Evolutionary conservation across 1,140 invertebrate species (phyloP).

Genomic region (Brachionus plicatilis): DNA sequence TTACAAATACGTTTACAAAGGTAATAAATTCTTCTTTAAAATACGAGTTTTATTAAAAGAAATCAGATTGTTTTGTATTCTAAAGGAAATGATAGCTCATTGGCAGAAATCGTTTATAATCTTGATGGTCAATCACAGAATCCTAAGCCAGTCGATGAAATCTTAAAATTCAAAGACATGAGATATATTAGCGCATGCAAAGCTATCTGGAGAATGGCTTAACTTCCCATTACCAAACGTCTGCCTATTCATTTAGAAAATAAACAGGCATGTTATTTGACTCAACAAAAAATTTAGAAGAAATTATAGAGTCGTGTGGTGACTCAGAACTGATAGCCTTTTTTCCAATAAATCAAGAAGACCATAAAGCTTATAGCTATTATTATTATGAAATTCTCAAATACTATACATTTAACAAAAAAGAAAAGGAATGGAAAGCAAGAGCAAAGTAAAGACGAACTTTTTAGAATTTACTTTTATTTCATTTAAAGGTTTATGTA

Average conservation of each 20-base stretch:
- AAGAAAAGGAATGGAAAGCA: not conserved
- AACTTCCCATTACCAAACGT: slow-evolving; percentile 21
- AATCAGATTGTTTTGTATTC: no score
- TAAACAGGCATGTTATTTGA: slow-evolving; percentile 37
- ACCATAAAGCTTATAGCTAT: not conserved
- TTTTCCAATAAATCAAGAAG: not conserved
- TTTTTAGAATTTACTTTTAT: not conserved
- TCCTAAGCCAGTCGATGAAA: no score
- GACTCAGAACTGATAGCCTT: not conserved
- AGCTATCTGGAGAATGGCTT: not conserved
- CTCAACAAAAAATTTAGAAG: not conserved
- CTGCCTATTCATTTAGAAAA: slow-evolving; percentile 41
- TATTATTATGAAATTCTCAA: not conserved
- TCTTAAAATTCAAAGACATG: not conserved
- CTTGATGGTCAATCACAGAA: no score
- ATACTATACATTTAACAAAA: not conserved
- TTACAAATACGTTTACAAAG: slow-evolving; percentile 52
- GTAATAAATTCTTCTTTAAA: slow-evolving; percentile 40
- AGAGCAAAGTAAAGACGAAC: not conserved
- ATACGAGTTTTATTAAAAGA: not conserved
- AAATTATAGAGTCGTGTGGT: not conserved
- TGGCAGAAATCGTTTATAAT: no score
- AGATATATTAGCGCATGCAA: slow-evolving; percentile 41
- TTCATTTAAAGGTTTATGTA: not conserved
- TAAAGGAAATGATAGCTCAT: not conserved